Base-by-base conservation (phyloP, 2,797 vertebrate genomes). In the Poecilia velifera region DNA sequence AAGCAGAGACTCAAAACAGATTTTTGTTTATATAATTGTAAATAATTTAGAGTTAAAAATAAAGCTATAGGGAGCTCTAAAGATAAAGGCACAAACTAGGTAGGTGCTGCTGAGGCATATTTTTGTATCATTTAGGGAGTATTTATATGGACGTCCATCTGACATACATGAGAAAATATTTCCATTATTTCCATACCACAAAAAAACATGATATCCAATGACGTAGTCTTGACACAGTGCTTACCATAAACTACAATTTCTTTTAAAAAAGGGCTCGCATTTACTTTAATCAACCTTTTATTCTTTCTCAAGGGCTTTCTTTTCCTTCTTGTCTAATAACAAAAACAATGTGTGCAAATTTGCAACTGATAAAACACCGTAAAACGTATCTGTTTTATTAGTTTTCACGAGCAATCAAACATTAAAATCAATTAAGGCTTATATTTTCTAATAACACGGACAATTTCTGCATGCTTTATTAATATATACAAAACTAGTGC, bases 61-160 rank as follows among this genome's bases (percentile, higher is more conserved):
- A 36, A 18, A 62, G 59, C 36, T 18, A 7, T 18, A 64, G 6
- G 13, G 59, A 20, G 62, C 20, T 81, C 62, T 59, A 28, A 66
- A 36, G 14, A n/a, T 47, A 64, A 6, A 39, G 39, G 14, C 13
- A 47, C 70, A 73, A 83, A 83, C 68, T n/a, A 76, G 43, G 12
- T 71, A 79, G 34, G 18, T 53, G 13, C 53, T 2, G 31, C n/a
- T 39, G 22, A 20, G 16, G 31, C 16, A n/a, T 39, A 18, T 36
- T 85, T 81, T 31, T 76, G 14, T 80, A 34, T 77, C 43, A 80
- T 76, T 70, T n/a, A 68, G 77, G 73, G 10, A 72, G 13, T 74
- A 68, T 78, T 1, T 41, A 3, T 43, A 59, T 41, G 3, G 55
- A 36, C 22, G 5, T 1, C 28, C 12, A 41, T 20, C 25, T 72